Evolutionary conservation across 2,888 invertebrate species (phyloP), one percentile per base, ranked within the genome.

Genomic region (Troides oblongomaculatus): DNA sequence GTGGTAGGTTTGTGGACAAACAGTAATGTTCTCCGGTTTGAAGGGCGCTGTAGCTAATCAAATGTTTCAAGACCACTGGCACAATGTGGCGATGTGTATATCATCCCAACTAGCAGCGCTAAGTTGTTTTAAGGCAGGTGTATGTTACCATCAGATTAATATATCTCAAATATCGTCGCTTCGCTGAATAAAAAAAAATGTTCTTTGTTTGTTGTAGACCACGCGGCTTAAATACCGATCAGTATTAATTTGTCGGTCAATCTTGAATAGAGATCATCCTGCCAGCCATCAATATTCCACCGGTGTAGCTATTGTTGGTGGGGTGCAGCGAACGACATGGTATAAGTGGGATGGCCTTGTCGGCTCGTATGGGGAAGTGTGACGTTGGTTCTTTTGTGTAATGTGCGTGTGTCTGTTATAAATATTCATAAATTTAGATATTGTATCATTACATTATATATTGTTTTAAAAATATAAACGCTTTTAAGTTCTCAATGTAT

Each of bases 211-310:
- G 18, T 53, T 53, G 23, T 23, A 60, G 18, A 46, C 57, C 56
- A 65, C 23, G 62, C 36, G 57, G 43, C n/a, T 17, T n/a, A 56
- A 57, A 56, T 57, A 61, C 23, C 62, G n/a, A 65, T 58, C 17
- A 57, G 36, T 63, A 23, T 30, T 61, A 62, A 69, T 65, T 69
- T 65, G 69, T 62, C 25, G 61, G 39, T 56, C 23, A n/a, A 58
- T 63, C 17, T 58, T 57, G 43, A 64, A 69, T 65, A 65, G 60
- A 69, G 65, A 65, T 62, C 36, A 56, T 69, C 30, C 64, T 57
- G 56, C 30, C 12, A 60, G 23, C 25, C n/a, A 69, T 69, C 64
- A 69, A 58, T 69, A 69, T 65, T 69, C 69, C 57, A 57, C 65
- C 18, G 10, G 60, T 65, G 69, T 65, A 36, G 39, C 39, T 61